Conservation (phyloP, 2,797 vertebrate genomes). For the Oophaga sylvatica region DNA sequence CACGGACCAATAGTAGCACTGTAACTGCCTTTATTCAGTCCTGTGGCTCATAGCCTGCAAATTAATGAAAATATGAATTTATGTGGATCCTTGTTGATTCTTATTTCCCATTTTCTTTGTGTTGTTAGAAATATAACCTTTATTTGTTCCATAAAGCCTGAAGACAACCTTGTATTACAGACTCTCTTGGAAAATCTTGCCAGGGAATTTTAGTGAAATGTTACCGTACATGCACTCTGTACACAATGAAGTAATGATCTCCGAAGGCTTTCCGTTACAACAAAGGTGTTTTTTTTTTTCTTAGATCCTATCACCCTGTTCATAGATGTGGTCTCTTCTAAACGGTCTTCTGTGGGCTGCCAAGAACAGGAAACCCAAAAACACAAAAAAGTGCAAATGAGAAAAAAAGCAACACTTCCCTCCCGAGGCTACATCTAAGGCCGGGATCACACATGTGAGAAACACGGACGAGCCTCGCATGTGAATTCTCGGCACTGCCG, state of each 20-base stretch:
- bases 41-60: too few relatives aligned
- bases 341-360: constrained; percentile 40
- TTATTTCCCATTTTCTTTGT: neutral
- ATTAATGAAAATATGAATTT: too few relatives aligned
- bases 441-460: too few relatives aligned
- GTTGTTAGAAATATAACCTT: neutral
- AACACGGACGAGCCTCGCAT: too few relatives aligned
- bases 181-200: neutral
- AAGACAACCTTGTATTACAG: neutral
- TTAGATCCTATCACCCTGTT: neutral
- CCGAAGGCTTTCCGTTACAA: neutral
- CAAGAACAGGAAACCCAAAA: constrained; percentile 57
- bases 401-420: constrained; percentile 51
- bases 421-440: constrained; percentile 24
- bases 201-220: too few relatives aligned
- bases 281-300: constrained; percentile 9
- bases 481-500: too few relatives aligned
- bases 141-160: neutral
- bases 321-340: constrained; percentile 32
- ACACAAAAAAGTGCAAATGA: constrained; percentile 41
- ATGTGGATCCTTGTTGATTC: too few relatives aligned
- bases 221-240: neutral
- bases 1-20: too few relatives aligned
- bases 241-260: neutral
- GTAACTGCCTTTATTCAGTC: too few relatives aligned